A percentile compares a stretch with the other conserved stretches of the same genome.
Conservation (phyloP, 2,113 vertebrate species). For the Tyto alba region DNA sequence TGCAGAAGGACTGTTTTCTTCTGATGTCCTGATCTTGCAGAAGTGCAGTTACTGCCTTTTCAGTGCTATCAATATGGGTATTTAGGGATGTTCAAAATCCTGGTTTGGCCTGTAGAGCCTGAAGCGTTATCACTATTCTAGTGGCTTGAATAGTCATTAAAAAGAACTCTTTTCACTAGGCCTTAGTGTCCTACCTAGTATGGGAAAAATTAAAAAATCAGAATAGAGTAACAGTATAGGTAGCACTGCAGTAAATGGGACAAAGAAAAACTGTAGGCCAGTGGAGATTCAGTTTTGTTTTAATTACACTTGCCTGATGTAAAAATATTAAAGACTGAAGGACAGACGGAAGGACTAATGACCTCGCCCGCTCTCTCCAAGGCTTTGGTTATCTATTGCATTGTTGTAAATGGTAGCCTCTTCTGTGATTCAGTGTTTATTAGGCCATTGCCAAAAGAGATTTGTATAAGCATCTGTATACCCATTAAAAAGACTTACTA, state of each 20-base stretch:
- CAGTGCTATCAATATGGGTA: neutral
- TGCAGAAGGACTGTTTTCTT: neutral
- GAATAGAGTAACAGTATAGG: neutral
- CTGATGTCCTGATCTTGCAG: neutral
- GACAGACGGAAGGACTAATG: neutral
- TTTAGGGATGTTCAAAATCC: neutral
- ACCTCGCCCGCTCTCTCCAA: neutral
- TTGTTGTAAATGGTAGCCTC: neutral
- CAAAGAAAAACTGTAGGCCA: neutral
- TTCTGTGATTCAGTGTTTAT: conserved; percentile 10
- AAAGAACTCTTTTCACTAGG: neutral
- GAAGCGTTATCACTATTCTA: neutral
- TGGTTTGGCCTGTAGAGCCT: neutral
- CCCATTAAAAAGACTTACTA: neutral
- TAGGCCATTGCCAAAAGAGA: neutral
- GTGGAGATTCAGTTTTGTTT: neutral
- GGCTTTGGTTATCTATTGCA: neutral
- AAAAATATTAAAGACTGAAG: neutral
- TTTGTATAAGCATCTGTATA: neutral
- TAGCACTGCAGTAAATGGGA: neutral
- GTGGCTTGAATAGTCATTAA: neutral
- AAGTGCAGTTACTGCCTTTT: neutral
- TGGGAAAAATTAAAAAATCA: neutral
- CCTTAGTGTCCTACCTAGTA: neutral
- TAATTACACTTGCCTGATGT: neutral